These are phyloP conservation scores for Antigone vipio DNA, from an alignment of 2,113 vertebrate genomes.

Conservation along the genomic window DNA sequence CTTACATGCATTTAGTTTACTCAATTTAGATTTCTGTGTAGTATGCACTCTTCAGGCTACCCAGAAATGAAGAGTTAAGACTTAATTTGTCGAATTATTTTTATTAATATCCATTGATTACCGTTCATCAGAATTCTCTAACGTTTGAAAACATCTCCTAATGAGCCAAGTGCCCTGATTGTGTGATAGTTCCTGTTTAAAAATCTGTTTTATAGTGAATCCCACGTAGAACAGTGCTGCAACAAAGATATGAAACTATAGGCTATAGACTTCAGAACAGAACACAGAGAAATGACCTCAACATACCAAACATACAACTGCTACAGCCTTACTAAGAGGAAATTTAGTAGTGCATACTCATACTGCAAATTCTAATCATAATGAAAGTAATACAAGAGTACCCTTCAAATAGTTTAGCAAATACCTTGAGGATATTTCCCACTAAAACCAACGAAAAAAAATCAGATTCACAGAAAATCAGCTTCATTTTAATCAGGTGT, in stretches of 20 bases:
- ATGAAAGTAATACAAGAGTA: not conserved
- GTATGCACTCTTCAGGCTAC: not conserved
- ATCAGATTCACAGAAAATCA: not conserved
- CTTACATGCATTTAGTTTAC: not conserved
- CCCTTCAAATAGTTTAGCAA: not conserved
- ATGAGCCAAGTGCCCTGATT: not conserved
- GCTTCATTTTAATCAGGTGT: not conserved
- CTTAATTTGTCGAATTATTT: not conserved
- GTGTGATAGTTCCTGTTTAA: not conserved
- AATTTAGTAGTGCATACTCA: not conserved
- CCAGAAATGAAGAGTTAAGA: not conserved
- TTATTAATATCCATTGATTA: not conserved
- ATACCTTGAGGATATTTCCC: not conserved
- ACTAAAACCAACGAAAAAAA: not conserved
- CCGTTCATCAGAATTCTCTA: not conserved
- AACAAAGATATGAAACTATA: not conserved
- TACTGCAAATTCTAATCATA: not conserved
- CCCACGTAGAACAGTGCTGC: not conserved
- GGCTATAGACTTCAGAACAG: not conserved
- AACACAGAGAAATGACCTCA: not conserved
- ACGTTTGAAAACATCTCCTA: not conserved
- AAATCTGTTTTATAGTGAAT: not conserved
- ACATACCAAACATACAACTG: rapidly evolving
- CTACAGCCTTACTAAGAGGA: not conserved
- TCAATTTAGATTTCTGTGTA: not conserved